Evolutionary conservation across 2,888 invertebrate species (phyloP).

Genomic region (Nudaria mundana): DNA sequence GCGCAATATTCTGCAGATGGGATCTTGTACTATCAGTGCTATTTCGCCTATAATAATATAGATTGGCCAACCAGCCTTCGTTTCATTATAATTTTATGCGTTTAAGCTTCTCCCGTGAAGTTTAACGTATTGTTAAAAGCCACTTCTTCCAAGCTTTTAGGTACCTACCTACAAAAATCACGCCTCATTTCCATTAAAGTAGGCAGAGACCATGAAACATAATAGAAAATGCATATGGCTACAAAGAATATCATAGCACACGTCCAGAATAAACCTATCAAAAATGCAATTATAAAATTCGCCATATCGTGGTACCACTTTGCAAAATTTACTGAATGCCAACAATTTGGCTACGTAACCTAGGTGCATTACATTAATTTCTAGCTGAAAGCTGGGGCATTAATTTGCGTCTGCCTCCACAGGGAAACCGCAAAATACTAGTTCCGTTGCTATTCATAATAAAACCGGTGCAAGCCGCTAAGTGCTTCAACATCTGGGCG

Average conservation of each 20-base stretch:
- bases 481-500: constrained; percentile 76
- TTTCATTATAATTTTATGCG: too few relatives aligned
- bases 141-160: too few relatives aligned
- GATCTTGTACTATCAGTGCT: too few relatives aligned
- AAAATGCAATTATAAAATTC: constrained; percentile 69
- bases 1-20: too few relatives aligned
- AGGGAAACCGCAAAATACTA: constrained; percentile 78
- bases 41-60: too few relatives aligned
- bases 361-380: constrained; percentile 80
- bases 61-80: too few relatives aligned
- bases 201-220: too few relatives aligned
- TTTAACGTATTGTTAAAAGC: too few relatives aligned
- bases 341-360: constrained; percentile 73
- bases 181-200: too few relatives aligned
- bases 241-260: constrained; percentile 2
- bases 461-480: constrained; percentile 75
- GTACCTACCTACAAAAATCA: too few relatives aligned
- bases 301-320: constrained; percentile 39
- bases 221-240: too few relatives aligned
- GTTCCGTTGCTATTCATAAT: constrained; percentile 79
- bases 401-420: constrained; percentile 75
- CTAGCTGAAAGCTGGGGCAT: constrained; percentile 75
- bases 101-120: too few relatives aligned
- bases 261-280: constrained; percentile 35
- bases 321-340: constrained; percentile 66